Evolutionary conservation across 2,888 invertebrate species (phyloP).

Genomic region (Adelognathus sp.): DNA sequence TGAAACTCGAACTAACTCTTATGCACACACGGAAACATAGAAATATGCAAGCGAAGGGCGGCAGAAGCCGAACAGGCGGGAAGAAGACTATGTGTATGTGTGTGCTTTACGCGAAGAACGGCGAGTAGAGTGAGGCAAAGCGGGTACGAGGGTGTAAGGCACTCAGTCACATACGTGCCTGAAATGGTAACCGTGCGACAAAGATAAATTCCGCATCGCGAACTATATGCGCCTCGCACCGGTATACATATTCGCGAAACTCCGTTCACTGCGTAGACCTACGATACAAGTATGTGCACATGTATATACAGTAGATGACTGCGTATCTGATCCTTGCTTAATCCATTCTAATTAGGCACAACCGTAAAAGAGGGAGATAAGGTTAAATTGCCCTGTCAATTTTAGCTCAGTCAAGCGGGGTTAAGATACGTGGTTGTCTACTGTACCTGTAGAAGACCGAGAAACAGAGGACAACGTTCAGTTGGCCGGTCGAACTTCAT

Average conservation of each 20-base stretch:
- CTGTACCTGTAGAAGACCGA: too few relatives aligned
- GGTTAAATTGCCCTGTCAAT: too few relatives aligned
- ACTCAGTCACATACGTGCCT: slow-evolving; percentile 73
- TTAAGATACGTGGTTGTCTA: too few relatives aligned
- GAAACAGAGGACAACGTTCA: too few relatives aligned
- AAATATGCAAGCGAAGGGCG: slow-evolving; percentile 13
- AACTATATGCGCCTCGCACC: slow-evolving; percentile 49
- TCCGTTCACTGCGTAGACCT: neutral
- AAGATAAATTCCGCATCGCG: slow-evolving; percentile 72
- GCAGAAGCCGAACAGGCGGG: slow-evolving; percentile 20
- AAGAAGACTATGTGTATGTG: neutral
- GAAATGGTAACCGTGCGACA: slow-evolving; percentile 71
- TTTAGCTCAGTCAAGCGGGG: too few relatives aligned
- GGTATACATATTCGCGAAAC: neutral
- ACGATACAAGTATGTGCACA: neutral
- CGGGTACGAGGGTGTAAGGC: slow-evolving; percentile 62
- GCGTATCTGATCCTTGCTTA: too few relatives aligned
- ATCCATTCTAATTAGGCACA: too few relatives aligned
- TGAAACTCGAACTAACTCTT: neutral
- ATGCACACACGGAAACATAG: too few relatives aligned
- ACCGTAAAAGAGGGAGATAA: too few relatives aligned
- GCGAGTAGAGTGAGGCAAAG: slow-evolving; percentile 39
- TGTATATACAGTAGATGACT: too few relatives aligned
- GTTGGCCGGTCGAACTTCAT: too few relatives aligned
- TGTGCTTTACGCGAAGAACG: neutral